phyloP scores from a whole-genome alignment of 1,140 invertebrate species.

The Cydia strobilella region DNA sequence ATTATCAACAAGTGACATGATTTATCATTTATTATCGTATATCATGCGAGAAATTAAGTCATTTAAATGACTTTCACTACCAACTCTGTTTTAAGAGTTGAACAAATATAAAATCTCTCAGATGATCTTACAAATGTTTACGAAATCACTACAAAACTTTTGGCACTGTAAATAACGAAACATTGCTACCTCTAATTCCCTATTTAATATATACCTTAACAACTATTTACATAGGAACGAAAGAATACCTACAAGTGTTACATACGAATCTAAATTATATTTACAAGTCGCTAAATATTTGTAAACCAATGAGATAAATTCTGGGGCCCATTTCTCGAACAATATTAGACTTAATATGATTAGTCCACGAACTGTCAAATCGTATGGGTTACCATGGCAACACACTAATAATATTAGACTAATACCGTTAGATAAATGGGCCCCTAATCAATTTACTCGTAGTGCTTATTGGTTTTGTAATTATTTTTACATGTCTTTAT shows the following conservation, averaged over 20 bases:
- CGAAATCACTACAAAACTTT: conserved; percentile 54
- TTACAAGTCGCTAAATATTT: conserved; percentile 38
- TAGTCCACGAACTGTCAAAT: no score
- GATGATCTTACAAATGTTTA: neutral
- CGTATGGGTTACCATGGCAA: no score
- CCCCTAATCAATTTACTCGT: neutral
- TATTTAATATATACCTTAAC: conserved; percentile 46
- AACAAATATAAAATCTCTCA: neutral
- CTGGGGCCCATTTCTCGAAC: no score
- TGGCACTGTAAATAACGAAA: conserved; percentile 66
- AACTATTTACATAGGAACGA: conserved; percentile 75
- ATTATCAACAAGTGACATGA: neutral
- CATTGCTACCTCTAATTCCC: conserved; percentile 50
- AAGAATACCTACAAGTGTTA: conserved; percentile 39
- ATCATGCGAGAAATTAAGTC: neutral
- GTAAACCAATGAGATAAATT: conserved; percentile 25
- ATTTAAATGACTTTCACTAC: no score
- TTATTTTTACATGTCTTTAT: neutral
- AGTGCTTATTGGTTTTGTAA: neutral
- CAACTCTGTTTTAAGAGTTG: no score
- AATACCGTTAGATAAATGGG: no score
- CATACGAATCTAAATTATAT: conserved; percentile 34
- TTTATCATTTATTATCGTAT: neutral
- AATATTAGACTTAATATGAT: no score
- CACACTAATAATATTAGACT: no score